Conservation (phyloP, 1,140 invertebrate species). For the Drosophila subobscura region DNA sequence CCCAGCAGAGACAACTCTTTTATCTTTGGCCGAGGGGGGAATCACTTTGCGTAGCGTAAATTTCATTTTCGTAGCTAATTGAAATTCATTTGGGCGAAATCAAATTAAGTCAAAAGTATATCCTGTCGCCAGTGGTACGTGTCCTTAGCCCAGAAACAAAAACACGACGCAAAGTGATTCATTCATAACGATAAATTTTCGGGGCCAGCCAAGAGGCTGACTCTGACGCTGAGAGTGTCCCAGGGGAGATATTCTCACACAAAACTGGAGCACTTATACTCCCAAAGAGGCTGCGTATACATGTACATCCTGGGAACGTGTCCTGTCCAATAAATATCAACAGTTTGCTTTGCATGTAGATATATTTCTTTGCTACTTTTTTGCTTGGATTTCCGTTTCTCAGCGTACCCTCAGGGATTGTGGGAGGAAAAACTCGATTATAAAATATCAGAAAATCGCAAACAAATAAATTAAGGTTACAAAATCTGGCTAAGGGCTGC, state of each 20-base stretch:
- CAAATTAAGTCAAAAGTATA: conserved; percentile 80
- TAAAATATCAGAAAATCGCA: conserved; percentile 72
- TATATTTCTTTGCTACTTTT: background rate
- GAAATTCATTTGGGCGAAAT: conserved; percentile 79
- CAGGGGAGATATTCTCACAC: conserved; percentile 59
- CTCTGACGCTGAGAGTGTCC: conserved; percentile 30
- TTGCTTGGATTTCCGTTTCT: conserved; percentile 3
- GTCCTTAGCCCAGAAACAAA: conserved; percentile 46
- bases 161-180: conserved; percentile 66
- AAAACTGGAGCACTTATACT: conserved; percentile 46
- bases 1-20: conserved; percentile 33
- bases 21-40: conserved; percentile 31
- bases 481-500: conserved; percentile 65
- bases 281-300: background rate
- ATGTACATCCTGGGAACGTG: conserved; percentile 65
- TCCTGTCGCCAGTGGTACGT: conserved; percentile 63
- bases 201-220: conserved; percentile 36
- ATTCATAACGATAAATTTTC: conserved; percentile 76
- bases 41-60: conserved; percentile 64
- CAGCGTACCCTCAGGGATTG: conserved; percentile 33
- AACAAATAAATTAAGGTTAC: conserved; percentile 79
- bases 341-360: conserved; percentile 37
- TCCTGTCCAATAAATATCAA: conserved; percentile 50
- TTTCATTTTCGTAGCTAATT: conserved; percentile 75
- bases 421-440: conserved; percentile 70